A percentile compares a stretch with the other conserved stretches of the same genome.
Conservation (phyloP, 2,888 invertebrate genomes). For the Lithophane leautieri region DNA sequence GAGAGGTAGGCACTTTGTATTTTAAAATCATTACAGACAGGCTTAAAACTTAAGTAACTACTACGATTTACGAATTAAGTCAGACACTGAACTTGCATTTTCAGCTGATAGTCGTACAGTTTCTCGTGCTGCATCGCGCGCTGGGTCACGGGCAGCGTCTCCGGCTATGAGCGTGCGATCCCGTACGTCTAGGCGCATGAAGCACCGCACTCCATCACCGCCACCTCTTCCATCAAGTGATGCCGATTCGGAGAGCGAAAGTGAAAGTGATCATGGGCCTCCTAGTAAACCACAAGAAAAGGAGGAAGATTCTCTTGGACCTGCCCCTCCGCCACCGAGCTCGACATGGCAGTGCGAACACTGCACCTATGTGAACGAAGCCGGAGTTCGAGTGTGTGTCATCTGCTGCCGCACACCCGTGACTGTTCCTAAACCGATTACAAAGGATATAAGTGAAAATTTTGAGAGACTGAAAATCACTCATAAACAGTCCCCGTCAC, state of each 20-base stretch:
- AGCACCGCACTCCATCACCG: constrained; percentile 85
- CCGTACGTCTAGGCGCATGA: constrained; percentile 91
- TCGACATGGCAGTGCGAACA: constrained; percentile 96
- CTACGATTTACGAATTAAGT: not conserved
- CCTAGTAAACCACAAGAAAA: constrained; percentile 51
- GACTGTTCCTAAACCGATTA: constrained; percentile 75
- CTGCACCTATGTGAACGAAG: constrained; percentile 96
- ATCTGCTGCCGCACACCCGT: constrained; percentile 96
- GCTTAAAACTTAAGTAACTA: not conserved
- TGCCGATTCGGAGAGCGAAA: constrained; percentile 91
- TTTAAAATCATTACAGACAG: not conserved
- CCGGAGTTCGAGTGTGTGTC: constrained; percentile 94
- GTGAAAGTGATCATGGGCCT: constrained; percentile 74
- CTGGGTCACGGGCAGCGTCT: constrained; percentile 92
- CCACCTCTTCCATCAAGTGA: constrained; percentile 88
- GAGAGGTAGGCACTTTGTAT: constrained; percentile 71
- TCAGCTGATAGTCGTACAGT: constrained; percentile 86
- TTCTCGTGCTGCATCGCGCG: constrained; percentile 90
- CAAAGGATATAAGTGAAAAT: constrained; percentile 60
- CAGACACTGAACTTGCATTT: constrained; percentile 28
- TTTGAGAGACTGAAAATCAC: constrained; percentile 68
- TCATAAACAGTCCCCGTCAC: constrained; percentile 51
- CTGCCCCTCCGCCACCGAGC: constrained; percentile 88
- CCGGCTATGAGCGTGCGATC: constrained; percentile 93
- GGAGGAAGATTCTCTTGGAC: constrained; percentile 80